Base-by-base conservation (phyloP, 2,888 invertebrate species). In the Hymenopus coronatus region DNA sequence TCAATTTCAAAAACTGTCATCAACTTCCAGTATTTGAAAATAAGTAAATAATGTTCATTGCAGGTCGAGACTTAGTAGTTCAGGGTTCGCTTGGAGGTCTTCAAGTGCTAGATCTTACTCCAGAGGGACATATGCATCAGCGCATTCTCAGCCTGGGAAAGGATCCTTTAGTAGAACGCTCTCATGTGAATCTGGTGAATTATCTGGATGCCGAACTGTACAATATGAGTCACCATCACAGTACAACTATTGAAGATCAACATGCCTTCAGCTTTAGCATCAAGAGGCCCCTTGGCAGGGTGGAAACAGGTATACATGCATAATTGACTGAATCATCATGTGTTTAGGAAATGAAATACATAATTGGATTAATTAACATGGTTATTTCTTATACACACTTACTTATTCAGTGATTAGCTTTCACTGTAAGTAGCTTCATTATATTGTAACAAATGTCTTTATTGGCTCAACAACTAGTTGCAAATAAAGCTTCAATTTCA, bases 1-100 rank as follows among this genome's bases (percentile, higher is more conserved):
- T n/a, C n/a, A n/a, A n/a, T n/a, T n/a, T n/a, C n/a, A n/a, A n/a
- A n/a, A n/a, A n/a, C n/a, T n/a, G n/a, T n/a, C n/a, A n/a, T n/a
- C n/a, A n/a, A n/a, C n/a, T n/a, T n/a, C n/a, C n/a, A n/a, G n/a
- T n/a, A n/a, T n/a, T n/a, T n/a, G n/a, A n/a, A n/a, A n/a, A n/a
- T n/a, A n/a, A n/a, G n/a, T n/a, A n/a, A n/a, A 8, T 9, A 40
- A 40, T 40, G 40, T 88, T 20, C 14, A 4, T 82, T 87, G 28
- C 88, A 90, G 90, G 90, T n/a, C 28, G 28, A 46, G 90, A 90
- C 30, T 93, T 97, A 90, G 94, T 95, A 88, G 96, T 98, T 90
- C 95, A 96, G 92, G 99, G 99, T 0, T 98, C 98, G 0, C 94
- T 99, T 88, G 98, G 98, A 90, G 99, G 99, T 14, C 95, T 99